Base-by-base conservation (phyloP, 2,797 vertebrate genomes). In the Cirrhinus mrigala region DNA sequence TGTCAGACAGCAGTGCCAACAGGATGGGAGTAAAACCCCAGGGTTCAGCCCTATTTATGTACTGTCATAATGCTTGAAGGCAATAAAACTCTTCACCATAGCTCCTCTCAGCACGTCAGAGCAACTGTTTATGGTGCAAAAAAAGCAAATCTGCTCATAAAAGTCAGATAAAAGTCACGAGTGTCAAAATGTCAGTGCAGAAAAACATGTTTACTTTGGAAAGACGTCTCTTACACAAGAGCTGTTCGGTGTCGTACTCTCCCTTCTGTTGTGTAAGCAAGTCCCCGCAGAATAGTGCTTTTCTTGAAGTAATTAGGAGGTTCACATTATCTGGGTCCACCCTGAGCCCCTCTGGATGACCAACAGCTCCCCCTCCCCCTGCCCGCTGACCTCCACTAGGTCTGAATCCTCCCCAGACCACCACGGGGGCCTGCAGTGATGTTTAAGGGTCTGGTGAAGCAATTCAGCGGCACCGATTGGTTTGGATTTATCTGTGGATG, bases 151-250 rank as follows among this genome's bases (percentile, higher is more conserved):
- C n/a, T 69, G 66, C 70, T 54, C 27, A 82, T 82, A 29, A 46
- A 85, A 81, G 24, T 48, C 54, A 0, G 46, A 75, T 74, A 66
- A 76, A 86, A 69, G 79, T 46, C 52, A 50, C 0, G 2, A 27
- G 70, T 81, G 60, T 81, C 48, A 86, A 86, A 86, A 77, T 70
- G 60, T 86, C 64, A 82, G 79, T 0, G 5, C 24, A 82, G 54
- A 70, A 86, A 86, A 86, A 86, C 79, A 77, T 86, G 79, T 86
- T 86, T 82, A 82, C 79, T 68, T 56, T 86, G 52, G 50, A 81
- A 82, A 48, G 37, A 37, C 6, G 5, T 48, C 18, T 68, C 70
- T 82, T 86, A 82, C 74, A 77, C 70, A 86, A 86, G 84, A 81
- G 37, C 46, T 74, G 46, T 33, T 81, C 40, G 0, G 2, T 78